Evolutionary conservation across 2,888 invertebrate genomes (phyloP), one percentile per base, ranked within the genome.

Genomic region (Xestia c-nigrum): DNA sequence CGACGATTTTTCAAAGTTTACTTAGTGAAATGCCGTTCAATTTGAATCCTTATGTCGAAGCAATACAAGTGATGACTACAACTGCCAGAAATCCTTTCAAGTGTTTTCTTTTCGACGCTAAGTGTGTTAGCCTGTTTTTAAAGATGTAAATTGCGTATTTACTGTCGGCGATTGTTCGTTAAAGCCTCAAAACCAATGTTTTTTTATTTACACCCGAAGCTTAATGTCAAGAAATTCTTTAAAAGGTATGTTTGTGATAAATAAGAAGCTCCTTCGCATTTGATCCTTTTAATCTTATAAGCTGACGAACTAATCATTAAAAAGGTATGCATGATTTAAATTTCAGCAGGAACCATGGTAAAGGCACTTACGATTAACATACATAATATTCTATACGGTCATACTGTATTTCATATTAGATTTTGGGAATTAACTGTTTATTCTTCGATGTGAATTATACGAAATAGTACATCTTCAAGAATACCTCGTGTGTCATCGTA

Each of bases 161-260:
- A 82, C 52, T 84, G 72, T 83, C 77, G 70, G 77, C 77, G 64
- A 74, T 86, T 87, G 73, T 80, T 68, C 78, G 86, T 74, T 83
- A 85, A 87, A 90, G 83, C 85, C 86, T 88, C 82, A 73, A 76
- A 84, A 80, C 81, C 84, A 88, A 90, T 89, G 87, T 90, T 88
- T 80, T n/a, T 72, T 85, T 81, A 76, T 80, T 70, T 73, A 67
- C 72, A 61, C 38, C 24, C 66, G 78, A 71, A 12, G 40, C 68
- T 55, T 63, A 43, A 69, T 46, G 38, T 46, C 47, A 83, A 72
- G 40, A 59, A 3, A 9, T 5, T 55, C n/a, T n/a, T 50, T 38
- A 64, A 70, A 55, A 59, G n/a, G 38, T 64, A 16, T 52, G 59
- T 63, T 50, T n/a, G 31, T 52, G 46, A 52, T 63, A 67, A 24